phyloP scores from a whole-genome alignment of 2,113 vertebrate species.

The Odontesthes bonariensis region DNA sequence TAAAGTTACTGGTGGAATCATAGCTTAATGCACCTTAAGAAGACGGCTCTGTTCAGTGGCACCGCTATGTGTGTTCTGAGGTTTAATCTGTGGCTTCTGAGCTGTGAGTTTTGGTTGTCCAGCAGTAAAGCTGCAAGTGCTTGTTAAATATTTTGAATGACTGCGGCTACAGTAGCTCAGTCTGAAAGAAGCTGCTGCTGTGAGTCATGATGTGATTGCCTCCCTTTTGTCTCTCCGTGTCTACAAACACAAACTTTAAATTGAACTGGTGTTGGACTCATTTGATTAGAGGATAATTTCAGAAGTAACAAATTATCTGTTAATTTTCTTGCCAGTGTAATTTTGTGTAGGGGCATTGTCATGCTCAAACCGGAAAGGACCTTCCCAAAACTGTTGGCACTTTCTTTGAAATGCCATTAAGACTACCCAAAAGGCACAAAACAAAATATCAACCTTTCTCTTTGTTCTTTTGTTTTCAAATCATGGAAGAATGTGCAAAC shows the following conservation, averaged over 20 bases:
- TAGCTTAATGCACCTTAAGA: accelerated
- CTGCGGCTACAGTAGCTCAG: slow-evolving; percentile 12
- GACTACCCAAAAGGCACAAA: neutral
- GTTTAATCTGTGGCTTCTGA: neutral
- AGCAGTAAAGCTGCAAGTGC: neutral
- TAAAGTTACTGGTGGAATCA: neutral
- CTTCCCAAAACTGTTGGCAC: slow-evolving; percentile 1
- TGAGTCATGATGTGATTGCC: slow-evolving; percentile 5
- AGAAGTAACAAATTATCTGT: neutral
- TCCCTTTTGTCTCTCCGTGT: slow-evolving; percentile 12
- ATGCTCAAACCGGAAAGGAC: neutral
- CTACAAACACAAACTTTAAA: neutral
- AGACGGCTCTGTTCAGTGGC: neutral
- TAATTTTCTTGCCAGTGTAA: neutral
- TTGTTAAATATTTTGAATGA: slow-evolving; percentile 31
- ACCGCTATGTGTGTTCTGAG: neutral
- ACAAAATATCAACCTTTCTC: neutral
- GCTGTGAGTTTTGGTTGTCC: neutral
- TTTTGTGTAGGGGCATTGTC: neutral
- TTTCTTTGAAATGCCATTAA: neutral
- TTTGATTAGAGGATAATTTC: accelerated
- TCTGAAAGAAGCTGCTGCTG: neutral
- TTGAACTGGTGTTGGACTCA: neutral
- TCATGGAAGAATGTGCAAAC: neutral
- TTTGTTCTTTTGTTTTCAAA: neutral